A percentile compares a stretch with the other conserved stretches of the same genome.
Evolutionary conservation across 2,888 invertebrate species (phyloP).

Genomic region (Strigamia transsilvanica): DNA sequence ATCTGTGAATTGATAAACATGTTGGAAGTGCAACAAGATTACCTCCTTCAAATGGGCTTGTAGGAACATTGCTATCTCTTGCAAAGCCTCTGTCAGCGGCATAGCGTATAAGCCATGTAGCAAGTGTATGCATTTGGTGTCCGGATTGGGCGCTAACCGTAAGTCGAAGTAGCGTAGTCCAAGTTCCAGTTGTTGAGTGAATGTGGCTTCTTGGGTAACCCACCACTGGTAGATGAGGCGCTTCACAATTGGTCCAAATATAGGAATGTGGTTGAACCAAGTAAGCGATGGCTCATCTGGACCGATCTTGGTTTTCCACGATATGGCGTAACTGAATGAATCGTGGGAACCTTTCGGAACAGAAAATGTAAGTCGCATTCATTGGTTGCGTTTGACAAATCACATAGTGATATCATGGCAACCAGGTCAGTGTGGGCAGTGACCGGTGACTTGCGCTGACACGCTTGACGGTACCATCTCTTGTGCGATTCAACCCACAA

Average conservation of each 20-base stretch:
- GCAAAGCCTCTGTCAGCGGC: slow-evolving; percentile 72
- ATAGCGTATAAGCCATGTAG: slow-evolving; percentile 83
- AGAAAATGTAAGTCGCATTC: background rate
- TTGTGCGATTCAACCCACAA: too few relatives aligned
- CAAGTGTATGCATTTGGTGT: slow-evolving; percentile 73
- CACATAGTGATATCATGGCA: too few relatives aligned
- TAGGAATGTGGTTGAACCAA: slow-evolving; percentile 70
- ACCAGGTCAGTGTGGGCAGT: too few relatives aligned
- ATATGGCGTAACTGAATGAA: slow-evolving; percentile 81
- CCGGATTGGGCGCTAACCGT: slow-evolving; percentile 74
- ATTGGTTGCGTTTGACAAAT: too few relatives aligned
- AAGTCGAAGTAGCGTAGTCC: slow-evolving; percentile 87
- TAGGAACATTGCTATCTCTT: slow-evolving; percentile 75
- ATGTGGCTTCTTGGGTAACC: slow-evolving; percentile 75
- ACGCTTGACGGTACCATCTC: too few relatives aligned
- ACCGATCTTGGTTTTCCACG: slow-evolving; percentile 72
- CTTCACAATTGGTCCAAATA: slow-evolving; percentile 62
- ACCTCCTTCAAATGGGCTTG: slow-evolving; percentile 76
- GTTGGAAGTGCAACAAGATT: slow-evolving; percentile 83
- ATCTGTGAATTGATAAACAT: slow-evolving; percentile 77
- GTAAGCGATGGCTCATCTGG: slow-evolving; percentile 77
- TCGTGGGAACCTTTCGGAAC: slow-evolving; percentile 79
- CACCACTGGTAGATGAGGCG: slow-evolving; percentile 82
- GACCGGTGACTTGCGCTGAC: too few relatives aligned
- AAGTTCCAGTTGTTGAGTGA: slow-evolving; percentile 75